Base-by-base conservation (phyloP, 2,113 vertebrate genomes). In the Pseudorhombus dupliciocellatus region DNA sequence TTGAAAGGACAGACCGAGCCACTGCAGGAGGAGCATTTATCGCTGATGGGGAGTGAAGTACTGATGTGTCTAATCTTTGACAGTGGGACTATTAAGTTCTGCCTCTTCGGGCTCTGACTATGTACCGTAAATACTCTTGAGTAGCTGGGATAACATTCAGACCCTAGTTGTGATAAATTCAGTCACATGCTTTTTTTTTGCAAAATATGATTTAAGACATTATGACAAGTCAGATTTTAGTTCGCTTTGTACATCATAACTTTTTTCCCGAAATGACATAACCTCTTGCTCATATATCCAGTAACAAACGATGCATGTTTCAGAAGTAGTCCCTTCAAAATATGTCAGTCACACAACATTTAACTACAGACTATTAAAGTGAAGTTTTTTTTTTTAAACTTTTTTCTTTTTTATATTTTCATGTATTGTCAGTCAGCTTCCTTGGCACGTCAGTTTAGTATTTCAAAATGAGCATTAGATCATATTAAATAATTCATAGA, bases 11-110 rank as follows among this genome's bases (percentile, higher is more conserved):
- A 86, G 74, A 89, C 58, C 59, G 72, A 73, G 75, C 73, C 76
- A 83, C 71, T 77, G 88, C 78, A 85, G 77, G 62, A 76, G 75
- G 50, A 68, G 72, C 73, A 67, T 82, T 84, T 80, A 57, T 73
- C 73, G 59, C 81, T 82, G 81, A 79, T 63, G 79, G 69, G 55
- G 48, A 62, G 62, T 34, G 37, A 58, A 83, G 55, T 30, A 28
- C 44, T 67, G 64, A 70, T 56, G 62, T 83, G 56, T 75, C 62
- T 37, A 11, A 52, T 80, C 34, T 67, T 53, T 69, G 65, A 65
- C 70, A 54, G 66, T 78, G 55, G 34, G 40, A 21, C 56, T 73
- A n/a, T 75, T 70, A 30, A 66, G 40, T 34, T 46, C 15, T 62
- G 53, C 26, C 48, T 61, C 40, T 42, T 77, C 2, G 56, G 40